Percentiles rank a stretch among this genome's conserved stretches.
Conservation (phyloP, 2,797 vertebrate genomes). For the Microtus agrestis region DNA sequence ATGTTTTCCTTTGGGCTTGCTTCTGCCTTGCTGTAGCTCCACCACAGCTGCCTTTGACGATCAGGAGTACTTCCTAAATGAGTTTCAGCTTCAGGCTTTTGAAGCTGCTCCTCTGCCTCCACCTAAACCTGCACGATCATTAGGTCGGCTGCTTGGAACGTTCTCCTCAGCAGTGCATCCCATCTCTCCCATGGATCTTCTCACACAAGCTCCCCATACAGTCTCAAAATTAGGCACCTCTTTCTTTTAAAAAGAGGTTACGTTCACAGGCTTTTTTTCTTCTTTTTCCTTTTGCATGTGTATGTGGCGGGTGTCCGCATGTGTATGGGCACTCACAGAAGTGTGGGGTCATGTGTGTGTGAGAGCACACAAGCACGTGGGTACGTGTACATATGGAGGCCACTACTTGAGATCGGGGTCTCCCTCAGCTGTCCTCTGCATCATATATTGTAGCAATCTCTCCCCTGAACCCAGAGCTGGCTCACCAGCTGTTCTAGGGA, state of each 20-base stretch:
- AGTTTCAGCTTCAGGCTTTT: neutral
- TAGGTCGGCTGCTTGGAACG: neutral
- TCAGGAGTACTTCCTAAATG: neutral
- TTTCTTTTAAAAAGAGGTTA: neutral
- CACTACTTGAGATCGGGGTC: neutral
- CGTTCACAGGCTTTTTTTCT: neutral
- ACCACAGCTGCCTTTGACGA: neutral
- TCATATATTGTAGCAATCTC: neutral
- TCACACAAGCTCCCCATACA: neutral
- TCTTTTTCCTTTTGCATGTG: neutral
- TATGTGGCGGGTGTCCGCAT: neutral
- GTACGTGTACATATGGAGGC: neutral
- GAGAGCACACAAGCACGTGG: neutral
- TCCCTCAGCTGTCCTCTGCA: neutral
- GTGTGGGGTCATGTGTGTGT: neutral
- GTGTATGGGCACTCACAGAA: neutral
- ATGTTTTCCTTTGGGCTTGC: neutral
- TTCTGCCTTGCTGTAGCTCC: neutral
- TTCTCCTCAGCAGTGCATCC: neutral
- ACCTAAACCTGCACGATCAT: neutral
- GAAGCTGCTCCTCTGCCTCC: neutral
- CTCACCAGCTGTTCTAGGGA: neutral
- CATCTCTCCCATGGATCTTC: neutral
- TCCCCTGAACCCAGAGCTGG: neutral
- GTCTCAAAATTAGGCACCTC: neutral